phyloP scores from a whole-genome alignment of 2,888 invertebrate genomes.

The Cataglyphis rosenhaueri region DNA sequence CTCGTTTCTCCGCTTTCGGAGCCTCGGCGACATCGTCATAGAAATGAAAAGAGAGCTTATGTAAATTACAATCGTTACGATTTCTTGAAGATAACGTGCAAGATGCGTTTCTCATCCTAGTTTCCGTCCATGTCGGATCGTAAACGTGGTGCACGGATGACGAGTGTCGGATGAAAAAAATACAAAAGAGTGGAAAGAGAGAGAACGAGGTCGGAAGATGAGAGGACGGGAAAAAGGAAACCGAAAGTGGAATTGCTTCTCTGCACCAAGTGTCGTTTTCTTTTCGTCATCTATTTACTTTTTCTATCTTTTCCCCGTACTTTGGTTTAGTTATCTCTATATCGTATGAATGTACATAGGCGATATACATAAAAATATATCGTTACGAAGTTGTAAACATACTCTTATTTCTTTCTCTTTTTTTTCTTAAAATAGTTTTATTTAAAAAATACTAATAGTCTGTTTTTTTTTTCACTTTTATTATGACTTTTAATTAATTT shows the following conservation, averaged over 20 bases:
- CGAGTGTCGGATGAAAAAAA: conserved; percentile 52
- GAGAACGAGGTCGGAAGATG: conserved; percentile 13
- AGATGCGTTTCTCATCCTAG: conserved; percentile 45
- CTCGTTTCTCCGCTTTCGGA: conserved; percentile 36
- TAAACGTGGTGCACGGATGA: conserved; percentile 43
- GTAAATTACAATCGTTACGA: conserved; percentile 72
- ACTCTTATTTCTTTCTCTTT: neutral
- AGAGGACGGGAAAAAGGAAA: conserved; percentile 59
- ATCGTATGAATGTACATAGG: conserved; percentile 2
- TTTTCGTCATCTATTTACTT: conserved; percentile 74
- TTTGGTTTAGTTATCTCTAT: conserved; percentile 38
- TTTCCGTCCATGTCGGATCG: conserved; percentile 50
- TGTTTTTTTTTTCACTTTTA: neutral
- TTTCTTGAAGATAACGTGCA: conserved; percentile 38
- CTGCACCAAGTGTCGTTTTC: conserved; percentile 77
- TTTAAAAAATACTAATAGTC: neutral
- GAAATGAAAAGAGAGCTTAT: conserved; percentile 71
- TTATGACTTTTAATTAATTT: conserved; percentile 13
- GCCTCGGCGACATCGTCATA: conserved; percentile 60
- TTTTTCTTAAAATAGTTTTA: neutral
- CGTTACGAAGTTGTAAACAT: conserved; percentile 17
- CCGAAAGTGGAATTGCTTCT: conserved; percentile 76
- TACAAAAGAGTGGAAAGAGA: conserved; percentile 46
- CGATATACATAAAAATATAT: conserved; percentile 26
- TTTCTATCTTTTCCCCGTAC: conserved; percentile 46